Conservation (phyloP, 2,888 invertebrate genomes). For the Crocallis elinguaria region DNA sequence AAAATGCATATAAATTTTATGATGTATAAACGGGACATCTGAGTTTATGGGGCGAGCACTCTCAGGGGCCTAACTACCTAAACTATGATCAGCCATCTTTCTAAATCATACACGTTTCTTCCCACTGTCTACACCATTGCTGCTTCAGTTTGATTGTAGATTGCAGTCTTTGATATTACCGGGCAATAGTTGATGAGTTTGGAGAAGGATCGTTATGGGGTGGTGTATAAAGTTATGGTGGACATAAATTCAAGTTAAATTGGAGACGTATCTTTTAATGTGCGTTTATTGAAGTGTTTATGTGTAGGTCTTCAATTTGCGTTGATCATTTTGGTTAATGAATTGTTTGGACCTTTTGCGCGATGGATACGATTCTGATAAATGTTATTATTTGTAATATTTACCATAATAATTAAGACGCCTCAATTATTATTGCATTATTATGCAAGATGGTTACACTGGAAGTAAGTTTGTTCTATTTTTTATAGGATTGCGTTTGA, state of each 20-base stretch:
- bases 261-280: conserved; percentile 80
- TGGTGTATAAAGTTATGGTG: conserved; percentile 63
- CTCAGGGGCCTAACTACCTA: conserved; percentile 58
- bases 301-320: conserved; percentile 36
- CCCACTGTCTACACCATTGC: conserved; percentile 17
- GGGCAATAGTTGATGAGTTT: conserved; percentile 19
- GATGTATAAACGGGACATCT: conserved; percentile 78
- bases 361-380: not conserved
- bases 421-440: too few species aligned
- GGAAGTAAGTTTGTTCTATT: too few species aligned
- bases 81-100: conserved; percentile 30
- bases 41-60: conserved; percentile 73
- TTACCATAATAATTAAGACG: too few species aligned
- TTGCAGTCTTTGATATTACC: not conserved
- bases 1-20: conserved; percentile 84
- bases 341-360: conserved; percentile 5
- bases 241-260: conserved; percentile 79
- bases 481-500: too few species aligned
- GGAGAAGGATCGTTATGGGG: conserved; percentile 37
- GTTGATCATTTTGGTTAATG: conserved; percentile 20
- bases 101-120: conserved; percentile 28
- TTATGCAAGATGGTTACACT: too few species aligned
- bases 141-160: conserved; percentile 25
- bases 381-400: not conserved
- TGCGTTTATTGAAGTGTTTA: conserved; percentile 80